These are phyloP conservation scores for Porphyrio hochstetteri DNA, from an alignment of 2,113 vertebrate species.

Conservation along the genomic window DNA sequence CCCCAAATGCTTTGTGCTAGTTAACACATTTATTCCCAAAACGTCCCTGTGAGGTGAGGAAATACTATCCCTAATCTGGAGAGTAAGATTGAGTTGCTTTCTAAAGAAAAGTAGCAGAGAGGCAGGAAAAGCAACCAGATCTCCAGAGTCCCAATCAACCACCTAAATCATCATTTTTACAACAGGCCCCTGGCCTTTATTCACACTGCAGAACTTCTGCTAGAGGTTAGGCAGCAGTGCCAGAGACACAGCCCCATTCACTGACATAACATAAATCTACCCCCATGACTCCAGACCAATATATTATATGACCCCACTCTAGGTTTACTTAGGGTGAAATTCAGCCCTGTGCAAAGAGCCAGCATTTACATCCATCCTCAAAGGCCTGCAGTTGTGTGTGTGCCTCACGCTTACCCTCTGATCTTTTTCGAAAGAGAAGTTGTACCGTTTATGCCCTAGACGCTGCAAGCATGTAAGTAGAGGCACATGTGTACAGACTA, in stretches of 20 bases:
- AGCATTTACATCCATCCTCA: not conserved
- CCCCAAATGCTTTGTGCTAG: not conserved
- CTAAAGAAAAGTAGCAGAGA: slow-evolving; percentile 18
- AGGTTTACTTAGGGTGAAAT: slow-evolving; percentile 6
- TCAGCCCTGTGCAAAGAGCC: not conserved
- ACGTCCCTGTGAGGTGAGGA: not conserved
- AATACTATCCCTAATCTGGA: not conserved
- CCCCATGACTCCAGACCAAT: not conserved
- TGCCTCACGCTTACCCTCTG: not conserved
- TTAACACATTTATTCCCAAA: slow-evolving; percentile 29
- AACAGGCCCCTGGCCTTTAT: slow-evolving; percentile 43
- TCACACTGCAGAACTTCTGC: slow-evolving; percentile 43
- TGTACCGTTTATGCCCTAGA: not conserved
- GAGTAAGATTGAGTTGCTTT: not conserved
- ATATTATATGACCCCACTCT: not conserved
- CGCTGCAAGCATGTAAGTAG: not conserved
- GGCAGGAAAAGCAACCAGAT: not conserved
- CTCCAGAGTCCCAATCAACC: slow-evolving; percentile 4
- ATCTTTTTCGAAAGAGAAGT: not conserved
- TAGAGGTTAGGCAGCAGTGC: slow-evolving; percentile 25
- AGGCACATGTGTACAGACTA: not conserved
- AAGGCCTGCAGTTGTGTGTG: not conserved
- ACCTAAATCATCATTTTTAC: slow-evolving; percentile 47
- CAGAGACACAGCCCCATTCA: slow-evolving; percentile 32
- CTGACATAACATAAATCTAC: slow-evolving; percentile 29